These are phyloP conservation scores for Rhinopithecus roxellana DNA, from an alignment of 2,113 vertebrate species.

Conservation along the genomic window DNA sequence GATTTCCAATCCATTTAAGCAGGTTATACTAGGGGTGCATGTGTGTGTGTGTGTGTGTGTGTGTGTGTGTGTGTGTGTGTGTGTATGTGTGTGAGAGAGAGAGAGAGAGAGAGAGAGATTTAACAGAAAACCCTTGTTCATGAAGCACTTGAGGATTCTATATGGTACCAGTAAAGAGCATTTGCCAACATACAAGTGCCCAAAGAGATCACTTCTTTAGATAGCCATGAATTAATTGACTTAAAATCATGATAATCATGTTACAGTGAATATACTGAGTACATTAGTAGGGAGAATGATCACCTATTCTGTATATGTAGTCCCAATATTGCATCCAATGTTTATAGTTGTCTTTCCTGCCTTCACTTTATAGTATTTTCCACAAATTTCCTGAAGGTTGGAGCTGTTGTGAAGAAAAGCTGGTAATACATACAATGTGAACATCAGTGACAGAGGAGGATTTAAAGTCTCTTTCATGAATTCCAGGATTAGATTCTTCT, in stretches of 20 bases:
- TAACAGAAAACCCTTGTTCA: background rate
- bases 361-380: background rate
- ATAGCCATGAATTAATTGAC: background rate
- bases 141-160: background rate
- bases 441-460: background rate
- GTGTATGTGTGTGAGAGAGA: background rate
- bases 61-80: background rate
- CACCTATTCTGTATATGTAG: background rate
- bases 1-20: background rate
- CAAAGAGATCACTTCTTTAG: background rate
- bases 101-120: background rate
- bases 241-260: background rate
- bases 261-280: background rate
- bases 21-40: background rate
- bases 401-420: background rate
- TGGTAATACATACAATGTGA: background rate
- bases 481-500: background rate
- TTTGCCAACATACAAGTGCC: background rate
- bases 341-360: background rate
- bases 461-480: background rate
- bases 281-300: background rate
- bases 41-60: background rate
- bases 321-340: background rate
- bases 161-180: background rate
- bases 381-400: background rate